phyloP scores from a whole-genome alignment of 2,888 invertebrate species.

The Linyphia triangularis region DNA sequence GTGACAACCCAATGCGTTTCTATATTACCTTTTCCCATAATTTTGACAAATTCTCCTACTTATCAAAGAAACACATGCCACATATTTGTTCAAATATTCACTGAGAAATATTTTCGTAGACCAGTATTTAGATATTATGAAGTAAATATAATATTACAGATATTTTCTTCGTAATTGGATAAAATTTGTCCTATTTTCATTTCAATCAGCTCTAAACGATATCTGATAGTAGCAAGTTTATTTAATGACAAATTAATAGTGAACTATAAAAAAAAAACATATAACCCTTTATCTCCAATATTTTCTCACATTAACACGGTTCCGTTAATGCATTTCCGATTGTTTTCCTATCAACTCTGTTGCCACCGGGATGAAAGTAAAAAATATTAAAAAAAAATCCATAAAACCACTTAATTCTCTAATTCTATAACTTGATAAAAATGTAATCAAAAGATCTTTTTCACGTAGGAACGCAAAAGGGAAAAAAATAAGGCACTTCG shows the following conservation, averaged over 20 bases:
- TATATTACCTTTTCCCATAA: too few species aligned
- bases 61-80: too few species aligned
- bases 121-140: neutral
- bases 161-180: neutral
- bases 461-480: neutral
- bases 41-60: too few species aligned
- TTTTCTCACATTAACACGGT: neutral
- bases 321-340: constrained; percentile 52
- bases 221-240: neutral
- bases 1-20: too few species aligned
- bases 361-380: neutral
- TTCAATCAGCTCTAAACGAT: neutral
- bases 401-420: constrained; percentile 9
- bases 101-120: neutral
- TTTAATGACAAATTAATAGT: neutral
- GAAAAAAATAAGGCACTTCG: neutral
- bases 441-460: constrained; percentile 33
- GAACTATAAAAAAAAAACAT: neutral
- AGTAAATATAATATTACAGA: neutral
- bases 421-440: constrained; percentile 45
- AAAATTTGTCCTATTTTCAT: neutral
- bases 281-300: neutral
- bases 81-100: too few species aligned
- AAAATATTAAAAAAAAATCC: neutral
- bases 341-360: constrained; percentile 50